A percentile compares a stretch with the other conserved stretches of the same genome.
Conservation (phyloP, 2,888 invertebrate species). For the Pammene aurita region DNA sequence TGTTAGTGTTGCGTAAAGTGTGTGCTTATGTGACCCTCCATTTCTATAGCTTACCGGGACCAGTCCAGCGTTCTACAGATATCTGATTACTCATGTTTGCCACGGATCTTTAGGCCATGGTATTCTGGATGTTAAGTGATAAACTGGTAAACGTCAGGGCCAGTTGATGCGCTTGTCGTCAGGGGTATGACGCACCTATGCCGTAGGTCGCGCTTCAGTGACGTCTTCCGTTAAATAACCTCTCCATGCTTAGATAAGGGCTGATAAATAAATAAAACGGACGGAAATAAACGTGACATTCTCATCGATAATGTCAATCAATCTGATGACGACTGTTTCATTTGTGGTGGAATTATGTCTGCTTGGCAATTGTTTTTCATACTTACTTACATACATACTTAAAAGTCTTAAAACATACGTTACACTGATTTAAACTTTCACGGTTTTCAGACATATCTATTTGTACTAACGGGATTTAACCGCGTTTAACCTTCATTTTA, state of each 20-base stretch:
- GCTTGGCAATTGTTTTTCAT: conserved; percentile 11
- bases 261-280: conserved; percentile 60
- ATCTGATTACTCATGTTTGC: background rate
- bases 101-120: background rate
- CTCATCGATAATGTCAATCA: conserved; percentile 56
- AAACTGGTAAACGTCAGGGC: background rate
- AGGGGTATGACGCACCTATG: conserved; percentile 64
- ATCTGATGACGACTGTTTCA: conserved; percentile 32
- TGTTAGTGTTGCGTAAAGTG: conserved; percentile 32
- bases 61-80: background rate
- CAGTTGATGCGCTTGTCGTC: background rate
- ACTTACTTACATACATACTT: conserved; percentile 2
- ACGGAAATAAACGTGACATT: conserved; percentile 60
- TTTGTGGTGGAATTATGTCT: conserved; percentile 15
- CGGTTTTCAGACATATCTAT: no score
- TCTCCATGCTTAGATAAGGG: conserved; percentile 61
- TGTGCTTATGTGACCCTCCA: conserved; percentile 29
- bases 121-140: background rate
- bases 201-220: conserved; percentile 55
- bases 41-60: background rate
- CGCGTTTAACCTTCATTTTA: no score
- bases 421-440: no score
- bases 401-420: no score
- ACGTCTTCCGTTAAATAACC: conserved; percentile 68
- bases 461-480: no score